Base-by-base conservation (phyloP, 2,888 invertebrate species). In the Papilio gigon region DNA sequence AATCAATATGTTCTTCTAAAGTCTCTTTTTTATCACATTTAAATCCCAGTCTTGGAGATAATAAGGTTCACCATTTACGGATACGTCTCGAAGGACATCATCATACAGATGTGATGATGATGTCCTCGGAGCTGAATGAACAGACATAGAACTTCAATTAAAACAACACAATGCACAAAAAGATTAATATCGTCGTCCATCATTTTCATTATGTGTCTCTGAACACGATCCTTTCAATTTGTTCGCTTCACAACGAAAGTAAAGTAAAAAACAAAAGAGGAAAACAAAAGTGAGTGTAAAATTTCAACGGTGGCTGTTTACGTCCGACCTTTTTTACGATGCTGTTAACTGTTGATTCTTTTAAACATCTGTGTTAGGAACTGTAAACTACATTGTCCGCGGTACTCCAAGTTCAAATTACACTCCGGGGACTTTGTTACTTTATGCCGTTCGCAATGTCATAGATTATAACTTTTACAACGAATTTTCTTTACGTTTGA, bases 331-430 rank as follows among this genome's bases (percentile, higher is more conserved):
- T 87, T 87, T 90, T 91, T 90, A 91, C 88, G 90, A 89, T 83
- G 89, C 83, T 84, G 89, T 90, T 89, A 89, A 88, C 89, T 87
- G 90, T 89, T 89, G 89, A 88, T 89, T 90, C 88, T 89, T 90
- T 87, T 89, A 89, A 90, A 91, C 91, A 90, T 89, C 89, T 89
- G 87, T 83, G 84, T 81, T 80, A 81, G 84, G 81, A 84, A 86
- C 83, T 87, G 88, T 88, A 87, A 88, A 89, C 88, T 87, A 88
- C 88, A 89, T 90, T 89, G 89, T 89, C 86, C 81, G 84, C 74
- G 84, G 84, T 80, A 77, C 63, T 75, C 74, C 77, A 77, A 76
- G 78, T 79, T 85, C 83, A 84, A 85, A 87, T 84, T 83, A 75
- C 80, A 82, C 80, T 80, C 50, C 56, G 33, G n/a, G 42, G 53